phyloP scores from a whole-genome alignment of 2,888 invertebrate genomes.

The Boloria euphrosyne region DNA sequence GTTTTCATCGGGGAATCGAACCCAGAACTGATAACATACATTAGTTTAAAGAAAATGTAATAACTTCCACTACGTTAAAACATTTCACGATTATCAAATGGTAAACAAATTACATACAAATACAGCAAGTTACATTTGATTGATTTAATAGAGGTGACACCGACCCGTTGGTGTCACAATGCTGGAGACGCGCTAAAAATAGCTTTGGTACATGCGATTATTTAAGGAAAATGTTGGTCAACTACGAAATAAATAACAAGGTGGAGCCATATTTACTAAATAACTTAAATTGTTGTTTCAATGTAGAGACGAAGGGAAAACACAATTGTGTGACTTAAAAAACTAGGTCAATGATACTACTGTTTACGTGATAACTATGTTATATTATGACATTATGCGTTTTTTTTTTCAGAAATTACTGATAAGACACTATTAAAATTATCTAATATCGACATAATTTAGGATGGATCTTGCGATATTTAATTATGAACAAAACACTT shows the following conservation, averaged over 20 bases:
- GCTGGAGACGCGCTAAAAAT: slow-evolving; percentile 20
- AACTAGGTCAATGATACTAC: slow-evolving; percentile 6
- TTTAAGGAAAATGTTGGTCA: slow-evolving; percentile 17
- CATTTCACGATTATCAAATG: too few species aligned
- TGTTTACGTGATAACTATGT: too few species aligned
- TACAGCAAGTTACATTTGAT: neutral
- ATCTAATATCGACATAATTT: too few species aligned
- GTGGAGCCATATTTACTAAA: slow-evolving; percentile 4
- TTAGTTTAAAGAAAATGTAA: too few species aligned
- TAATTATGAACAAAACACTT: too few species aligned
- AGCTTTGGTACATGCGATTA: slow-evolving; percentile 2
- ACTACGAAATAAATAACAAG: slow-evolving; percentile 12
- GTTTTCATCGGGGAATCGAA: too few species aligned
- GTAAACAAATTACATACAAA: neutral
- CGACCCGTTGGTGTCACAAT: slow-evolving; percentile 36
- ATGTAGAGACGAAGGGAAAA: neutral
- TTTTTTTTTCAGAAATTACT: too few species aligned
- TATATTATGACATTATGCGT: too few species aligned
- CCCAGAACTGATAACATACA: too few species aligned
- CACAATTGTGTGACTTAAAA: neutral
- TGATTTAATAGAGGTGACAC: slow-evolving; percentile 46
- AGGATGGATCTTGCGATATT: too few species aligned
- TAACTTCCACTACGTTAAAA: too few species aligned
- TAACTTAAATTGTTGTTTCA: slow-evolving; percentile 1
- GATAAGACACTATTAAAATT: too few species aligned